Base-by-base conservation (phyloP, 53 echinoderm and acorn worm genomes). In the Paracentrotus lividus region DNA sequence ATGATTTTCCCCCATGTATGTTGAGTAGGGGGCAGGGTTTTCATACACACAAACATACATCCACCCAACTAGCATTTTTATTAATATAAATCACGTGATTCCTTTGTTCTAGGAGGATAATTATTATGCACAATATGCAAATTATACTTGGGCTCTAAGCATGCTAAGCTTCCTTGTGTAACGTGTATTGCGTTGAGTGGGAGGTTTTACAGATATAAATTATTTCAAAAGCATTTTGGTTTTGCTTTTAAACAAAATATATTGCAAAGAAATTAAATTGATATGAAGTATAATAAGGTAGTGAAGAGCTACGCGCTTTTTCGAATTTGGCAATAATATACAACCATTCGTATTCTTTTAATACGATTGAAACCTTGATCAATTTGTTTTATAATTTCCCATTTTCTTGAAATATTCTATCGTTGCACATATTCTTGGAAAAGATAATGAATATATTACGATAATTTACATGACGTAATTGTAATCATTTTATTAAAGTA, bases 81-180 rank as follows among this genome's bases (percentile, higher is more conserved):
- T 89, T 89, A 89, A 89, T 89, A 89, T 89, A 4, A 24, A 77
- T 36, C 92, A 92, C 92, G 77, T 92, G 92, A 51, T 10, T 42
- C 34, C 77, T 77, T 76, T 77, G 92, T 92, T 92, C 75, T 92
- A 49, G 24, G 81, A 1, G 49, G 81, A 47, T 4, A 92, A 34
- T 51, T 47, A 77, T 90, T 77, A 72, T 72, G 92, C 75, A 92
- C 23, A 52, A 36, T 42, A 92, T 92, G 77, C 76, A 54, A 76
- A 92, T 72, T 21, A 75, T 8, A 36, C 32, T 10, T 26, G n/a
- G n/a, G n/a, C n/a, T n/a, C n/a, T n/a, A n/a, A 27, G 24, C 24
- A 47, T 81, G 26, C 31, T 36, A 13, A 10, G 45, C 26, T 81
- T 81, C 49, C 44, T 81, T 72, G 18, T 34, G 18, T 72, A 72